phyloP scores from a whole-genome alignment of 2,113 vertebrate genomes.

The Cottus gobio region DNA sequence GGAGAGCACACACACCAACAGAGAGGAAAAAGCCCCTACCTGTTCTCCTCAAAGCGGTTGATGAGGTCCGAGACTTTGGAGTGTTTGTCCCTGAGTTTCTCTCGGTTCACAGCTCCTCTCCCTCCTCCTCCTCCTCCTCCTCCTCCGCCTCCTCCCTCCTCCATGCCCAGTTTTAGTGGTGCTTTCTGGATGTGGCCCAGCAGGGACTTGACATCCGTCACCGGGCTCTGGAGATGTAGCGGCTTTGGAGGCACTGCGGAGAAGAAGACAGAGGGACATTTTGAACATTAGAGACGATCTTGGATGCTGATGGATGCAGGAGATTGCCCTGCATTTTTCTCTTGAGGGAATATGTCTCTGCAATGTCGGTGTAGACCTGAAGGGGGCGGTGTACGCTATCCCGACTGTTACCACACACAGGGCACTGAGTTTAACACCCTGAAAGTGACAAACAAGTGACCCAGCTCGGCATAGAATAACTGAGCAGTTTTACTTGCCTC shows the following conservation, averaged over 20 bases:
- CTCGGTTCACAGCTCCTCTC: conserved; percentile 65
- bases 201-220: conserved; percentile 78
- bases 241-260: conserved; percentile 96
- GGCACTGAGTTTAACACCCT: background rate
- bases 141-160: conserved; percentile 85
- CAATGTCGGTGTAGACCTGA: conserved; percentile 44
- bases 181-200: conserved; percentile 68
- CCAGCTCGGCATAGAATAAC: background rate
- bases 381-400: conserved; percentile 60
- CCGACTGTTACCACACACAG: background rate
- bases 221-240: conserved; percentile 87
- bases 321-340: background rate
- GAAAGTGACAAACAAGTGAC: background rate
- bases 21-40: conserved; percentile 78
- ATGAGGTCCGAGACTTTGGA: conserved; percentile 96
- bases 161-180: conserved; percentile 83
- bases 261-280: conserved; percentile 11
- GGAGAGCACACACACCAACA: background rate
- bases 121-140: conserved; percentile 77
- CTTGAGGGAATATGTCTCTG: background rate
- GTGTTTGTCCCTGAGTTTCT: conserved; percentile 80
- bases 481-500: background rate
- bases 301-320: background rate
- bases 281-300: background rate
- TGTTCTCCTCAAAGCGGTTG: conserved; percentile 94